A percentile compares a stretch with the other conserved stretches of the same genome.
These are phyloP conservation scores for Sternotherus odoratus DNA, from an alignment of 2,797 vertebrate genomes.

Conservation along the genomic window DNA sequence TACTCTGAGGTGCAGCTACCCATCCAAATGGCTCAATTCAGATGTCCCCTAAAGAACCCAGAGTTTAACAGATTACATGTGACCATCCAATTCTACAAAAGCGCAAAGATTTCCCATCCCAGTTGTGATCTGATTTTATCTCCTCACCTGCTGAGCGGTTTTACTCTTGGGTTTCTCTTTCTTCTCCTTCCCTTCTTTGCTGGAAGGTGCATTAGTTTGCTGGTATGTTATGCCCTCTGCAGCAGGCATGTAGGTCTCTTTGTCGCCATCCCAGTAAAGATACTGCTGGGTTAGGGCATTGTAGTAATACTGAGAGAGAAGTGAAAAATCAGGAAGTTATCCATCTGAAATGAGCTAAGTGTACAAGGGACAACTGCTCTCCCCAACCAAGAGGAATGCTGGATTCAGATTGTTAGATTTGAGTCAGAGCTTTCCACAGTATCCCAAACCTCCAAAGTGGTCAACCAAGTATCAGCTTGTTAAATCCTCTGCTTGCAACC, in stretches of 20 bases:
- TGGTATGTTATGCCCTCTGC: constrained; percentile 77
- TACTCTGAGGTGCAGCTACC: background rate
- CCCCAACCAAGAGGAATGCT: background rate
- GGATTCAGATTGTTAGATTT: background rate
- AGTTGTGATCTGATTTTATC: background rate
- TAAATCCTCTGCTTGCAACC: background rate
- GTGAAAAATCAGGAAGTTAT: background rate
- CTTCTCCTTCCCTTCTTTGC: constrained; percentile 94
- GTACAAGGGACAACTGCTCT: background rate
- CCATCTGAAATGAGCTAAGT: rapidly evolving
- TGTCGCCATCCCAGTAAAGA: constrained; percentile 97
- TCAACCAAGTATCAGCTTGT: background rate
- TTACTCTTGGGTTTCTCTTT: constrained; percentile 99
- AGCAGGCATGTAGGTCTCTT: constrained; percentile 93
- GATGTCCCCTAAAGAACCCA: background rate
- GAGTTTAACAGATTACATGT: background rate
- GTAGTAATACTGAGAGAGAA: constrained; percentile 93
- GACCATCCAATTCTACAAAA: background rate
- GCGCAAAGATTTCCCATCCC: background rate
- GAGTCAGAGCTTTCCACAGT: background rate
- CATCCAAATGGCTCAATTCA: background rate
- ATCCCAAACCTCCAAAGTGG: constrained; percentile 1
- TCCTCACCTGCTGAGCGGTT: constrained; percentile 94
- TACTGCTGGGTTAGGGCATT: constrained; percentile 98
- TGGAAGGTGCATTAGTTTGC: constrained; percentile 74